Conservation (phyloP, 2,888 invertebrate species). For the Mythimna vitellina region DNA sequence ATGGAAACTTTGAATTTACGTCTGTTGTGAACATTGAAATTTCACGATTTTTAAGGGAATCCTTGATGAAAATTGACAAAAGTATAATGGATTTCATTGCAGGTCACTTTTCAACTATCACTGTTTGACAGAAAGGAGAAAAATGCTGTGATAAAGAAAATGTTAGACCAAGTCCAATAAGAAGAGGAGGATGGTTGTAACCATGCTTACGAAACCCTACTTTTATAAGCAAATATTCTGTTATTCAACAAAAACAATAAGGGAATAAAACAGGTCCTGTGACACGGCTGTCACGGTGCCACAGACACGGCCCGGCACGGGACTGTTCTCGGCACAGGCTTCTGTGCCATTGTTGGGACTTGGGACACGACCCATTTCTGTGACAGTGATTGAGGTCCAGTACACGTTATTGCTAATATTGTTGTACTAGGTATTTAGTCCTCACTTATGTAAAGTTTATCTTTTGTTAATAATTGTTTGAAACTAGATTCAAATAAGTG, state of each 20-base stretch:
- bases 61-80: background rate
- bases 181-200: background rate
- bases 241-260: constrained; percentile 37
- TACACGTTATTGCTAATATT: constrained; percentile 41
- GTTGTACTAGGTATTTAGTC: background rate
- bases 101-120: too few relatives aligned
- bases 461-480: background rate
- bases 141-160: background rate
- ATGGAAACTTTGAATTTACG: too few relatives aligned
- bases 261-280: constrained; percentile 44
- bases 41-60: too few relatives aligned
- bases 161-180: background rate
- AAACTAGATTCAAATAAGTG: background rate
- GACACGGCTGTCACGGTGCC: constrained; percentile 54
- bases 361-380: constrained; percentile 59
- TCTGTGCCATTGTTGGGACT: constrained; percentile 47
- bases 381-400: constrained; percentile 57
- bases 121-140: background rate
- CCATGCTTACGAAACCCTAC: background rate
- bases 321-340: constrained; percentile 46
- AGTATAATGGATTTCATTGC: background rate
- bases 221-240: constrained; percentile 16
- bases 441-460: constrained; percentile 8
- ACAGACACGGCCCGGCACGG: constrained; percentile 40
- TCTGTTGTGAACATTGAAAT: too few relatives aligned